Base-by-base conservation (phyloP, 1,140 invertebrate species). In the Drosophila jambulina region DNA sequence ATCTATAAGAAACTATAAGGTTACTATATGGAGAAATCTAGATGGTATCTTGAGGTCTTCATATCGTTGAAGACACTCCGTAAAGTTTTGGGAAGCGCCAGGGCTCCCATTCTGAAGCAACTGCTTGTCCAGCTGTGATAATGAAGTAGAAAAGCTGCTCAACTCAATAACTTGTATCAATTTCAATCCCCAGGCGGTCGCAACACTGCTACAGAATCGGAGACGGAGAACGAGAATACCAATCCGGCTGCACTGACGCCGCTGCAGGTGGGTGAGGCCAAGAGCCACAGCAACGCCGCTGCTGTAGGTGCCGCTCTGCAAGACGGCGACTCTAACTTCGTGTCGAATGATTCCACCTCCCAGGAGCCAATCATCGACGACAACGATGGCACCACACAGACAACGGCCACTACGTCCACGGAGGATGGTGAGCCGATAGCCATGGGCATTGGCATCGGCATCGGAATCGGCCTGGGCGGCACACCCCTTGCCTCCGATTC, bases 141-240 rank as follows among this genome's bases (percentile, higher is more conserved):
- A 21, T 59, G 3, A 61, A 25, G 23, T n/a, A 19, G 21, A 13
- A 34, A n/a, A 34, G 38, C 19, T 45, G 21, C 21, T 21, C 21
- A 62, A 65, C 17, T 32, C 13, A 6, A 45, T 49, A 17, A 3
- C 45, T 65, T 64, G 4, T 60, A 27, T 42, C 58, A 6, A n/a
- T 76, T 42, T 80, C 10, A 32, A 36, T 45, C 13, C 15, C 93
- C 94, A 95, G 67, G 94, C 94, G 90, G 94, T 93, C 80, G 94
- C 91, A 84, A 94, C 94, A 88, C 94, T 93, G 90, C 85, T 23
- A 91, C 77, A 29, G 78, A 95, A 94, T 92, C 94, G 93, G 75
- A 93, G 81, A 63, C 93, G 70, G 77, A 88, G 78, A 84, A 90
- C 93, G 75, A 94, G 93, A 78, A 92, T 54, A 93, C 92, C 29